A percentile compares a stretch with the other conserved stretches of the same genome.
These are phyloP conservation scores for Pyrrhosoma nymphula DNA, from an alignment of 2,888 invertebrate genomes.

Conservation along the genomic window DNA sequence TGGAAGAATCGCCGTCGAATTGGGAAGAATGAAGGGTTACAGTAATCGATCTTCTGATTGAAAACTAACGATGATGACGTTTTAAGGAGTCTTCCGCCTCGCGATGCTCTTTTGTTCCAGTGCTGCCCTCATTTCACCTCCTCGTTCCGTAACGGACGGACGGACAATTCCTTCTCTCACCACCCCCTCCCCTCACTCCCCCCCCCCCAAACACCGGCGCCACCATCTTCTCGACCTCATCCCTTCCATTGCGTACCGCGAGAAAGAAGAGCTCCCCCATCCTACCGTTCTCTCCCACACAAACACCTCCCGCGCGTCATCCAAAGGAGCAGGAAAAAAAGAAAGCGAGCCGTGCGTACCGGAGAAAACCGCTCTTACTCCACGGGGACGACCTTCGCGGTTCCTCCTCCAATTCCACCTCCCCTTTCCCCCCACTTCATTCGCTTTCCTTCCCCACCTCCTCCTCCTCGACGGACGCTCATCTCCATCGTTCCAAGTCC, in stretches of 20 bases:
- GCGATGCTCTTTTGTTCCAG: not conserved
- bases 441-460: not conserved
- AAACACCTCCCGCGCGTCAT: not conserved
- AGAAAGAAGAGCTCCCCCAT: not conserved
- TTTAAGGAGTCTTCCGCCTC: not conserved
- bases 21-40: not conserved
- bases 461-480: not conserved
- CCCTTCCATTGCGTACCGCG: not conserved
- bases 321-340: not conserved
- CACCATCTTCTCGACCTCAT: not conserved
- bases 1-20: not conserved
- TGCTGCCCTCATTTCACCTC: not conserved
- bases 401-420: not conserved
- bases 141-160: not conserved
- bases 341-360: conserved; percentile 4
- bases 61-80: not conserved
- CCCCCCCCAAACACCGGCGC: not conserved
- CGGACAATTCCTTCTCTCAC: not conserved
- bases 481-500: too few species aligned
- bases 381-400: conserved; percentile 11
- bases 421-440: not conserved
- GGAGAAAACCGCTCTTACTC: conserved; percentile 26
- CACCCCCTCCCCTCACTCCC: not conserved
- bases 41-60: not conserved
- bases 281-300: not conserved